phyloP scores from a whole-genome alignment of 2,888 invertebrate genomes.

The Apoderus coryli region DNA sequence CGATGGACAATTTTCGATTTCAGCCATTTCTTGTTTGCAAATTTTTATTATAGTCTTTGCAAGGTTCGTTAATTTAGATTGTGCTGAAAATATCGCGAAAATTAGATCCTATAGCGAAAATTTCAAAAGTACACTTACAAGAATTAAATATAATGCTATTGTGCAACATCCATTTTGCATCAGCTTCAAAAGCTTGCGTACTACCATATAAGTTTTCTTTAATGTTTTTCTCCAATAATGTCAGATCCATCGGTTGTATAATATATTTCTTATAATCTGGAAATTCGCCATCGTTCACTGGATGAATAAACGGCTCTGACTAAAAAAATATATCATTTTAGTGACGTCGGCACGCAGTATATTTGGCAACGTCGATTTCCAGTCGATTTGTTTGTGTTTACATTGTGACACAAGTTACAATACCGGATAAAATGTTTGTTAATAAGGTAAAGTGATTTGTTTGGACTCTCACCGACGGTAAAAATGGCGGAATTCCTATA shows the following conservation, averaged over 20 bases:
- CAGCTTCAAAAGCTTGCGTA: conserved; percentile 78
- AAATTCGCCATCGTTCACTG: conserved; percentile 55
- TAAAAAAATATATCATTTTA: conserved; percentile 33
- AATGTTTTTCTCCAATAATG: conserved; percentile 62
- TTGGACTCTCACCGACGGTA: too few species aligned
- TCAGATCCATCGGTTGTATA: conserved; percentile 76
- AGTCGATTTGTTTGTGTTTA: too few species aligned
- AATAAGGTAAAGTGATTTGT: too few species aligned
- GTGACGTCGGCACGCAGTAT: too few species aligned
- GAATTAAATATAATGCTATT: conserved; percentile 86
- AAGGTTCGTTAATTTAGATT: conserved; percentile 58
- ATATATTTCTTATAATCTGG: conserved; percentile 72
- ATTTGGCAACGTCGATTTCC: too few species aligned
- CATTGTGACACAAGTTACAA: too few species aligned
- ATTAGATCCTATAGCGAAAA: too few species aligned
- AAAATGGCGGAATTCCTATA: too few species aligned
- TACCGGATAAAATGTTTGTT: too few species aligned
- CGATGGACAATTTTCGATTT: conserved; percentile 87
- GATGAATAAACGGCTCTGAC: conserved; percentile 65
- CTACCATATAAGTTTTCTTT: conserved; percentile 62
- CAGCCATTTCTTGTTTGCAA: conserved; percentile 76
- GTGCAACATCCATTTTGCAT: conserved; percentile 87
- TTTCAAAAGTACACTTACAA: conserved; percentile 42
- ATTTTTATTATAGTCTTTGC: conserved; percentile 71
- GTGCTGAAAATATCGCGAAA: conserved; percentile 53